A percentile compares a stretch with the other conserved stretches of the same genome.
These are phyloP conservation scores for Leptodirus hochenwartii DNA, from an alignment of 2,888 invertebrate genomes.

Conservation along the genomic window DNA sequence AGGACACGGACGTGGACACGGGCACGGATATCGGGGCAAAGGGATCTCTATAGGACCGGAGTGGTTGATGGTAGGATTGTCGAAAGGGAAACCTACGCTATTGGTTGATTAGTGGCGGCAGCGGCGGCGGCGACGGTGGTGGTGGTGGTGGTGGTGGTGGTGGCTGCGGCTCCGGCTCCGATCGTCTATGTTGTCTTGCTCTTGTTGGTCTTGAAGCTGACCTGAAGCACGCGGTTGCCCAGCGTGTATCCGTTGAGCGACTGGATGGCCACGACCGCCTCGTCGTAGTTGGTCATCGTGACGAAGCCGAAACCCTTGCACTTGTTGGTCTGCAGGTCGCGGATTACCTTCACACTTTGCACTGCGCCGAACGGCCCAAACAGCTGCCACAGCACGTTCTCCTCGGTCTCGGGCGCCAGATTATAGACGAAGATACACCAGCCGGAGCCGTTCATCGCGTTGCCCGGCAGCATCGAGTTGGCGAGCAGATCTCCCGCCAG, in stretches of 20 bases:
- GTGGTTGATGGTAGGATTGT: constrained; percentile 1
- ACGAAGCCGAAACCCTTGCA: constrained; percentile 98
- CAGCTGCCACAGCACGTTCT: constrained; percentile 81
- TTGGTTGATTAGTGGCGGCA: constrained; percentile 6
- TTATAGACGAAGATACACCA: constrained; percentile 92
- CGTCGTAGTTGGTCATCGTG: constrained; percentile 97
- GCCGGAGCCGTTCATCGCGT: constrained; percentile 72
- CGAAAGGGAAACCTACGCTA: constrained; percentile 4
- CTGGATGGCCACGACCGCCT: constrained; percentile 90
- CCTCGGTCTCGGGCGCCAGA: constrained; percentile 80
- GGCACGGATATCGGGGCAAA: constrained; percentile 2
- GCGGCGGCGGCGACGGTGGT: constrained; percentile 4
- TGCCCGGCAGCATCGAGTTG: constrained; percentile 68
- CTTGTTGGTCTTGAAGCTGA: constrained; percentile 92
- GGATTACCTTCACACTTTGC: constrained; percentile 91
- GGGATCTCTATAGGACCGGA: constrained; percentile 2
- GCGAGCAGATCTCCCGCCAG: constrained; percentile 48
- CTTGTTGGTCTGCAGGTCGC: constrained; percentile 89
- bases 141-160: constrained; percentile 3
- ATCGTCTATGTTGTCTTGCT: constrained; percentile 49
- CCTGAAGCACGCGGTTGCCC: constrained; percentile 89
- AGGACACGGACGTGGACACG: constrained; percentile 1
- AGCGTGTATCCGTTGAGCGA: constrained; percentile 91
- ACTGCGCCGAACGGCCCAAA: constrained; percentile 97
- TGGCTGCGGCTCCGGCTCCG: not conserved